Percentiles rank a stretch among this genome's conserved stretches.
phyloP scores from a whole-genome alignment of 2,797 vertebrate species.

The Trematomus bernacchii region DNA sequence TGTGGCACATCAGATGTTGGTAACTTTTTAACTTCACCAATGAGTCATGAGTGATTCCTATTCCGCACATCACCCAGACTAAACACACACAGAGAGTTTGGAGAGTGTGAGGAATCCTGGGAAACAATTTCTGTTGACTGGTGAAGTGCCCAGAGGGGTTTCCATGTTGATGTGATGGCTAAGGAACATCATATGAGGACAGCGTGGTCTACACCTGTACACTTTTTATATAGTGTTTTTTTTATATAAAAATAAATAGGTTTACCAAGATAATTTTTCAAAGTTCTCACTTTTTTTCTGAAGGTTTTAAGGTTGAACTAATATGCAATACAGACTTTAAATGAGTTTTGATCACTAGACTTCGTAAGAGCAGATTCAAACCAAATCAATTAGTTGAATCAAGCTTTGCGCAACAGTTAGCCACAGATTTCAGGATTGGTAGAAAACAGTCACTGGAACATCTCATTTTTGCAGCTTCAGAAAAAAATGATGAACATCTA shows the following conservation, averaged over 20 bases:
- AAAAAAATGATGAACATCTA: conserved; percentile 12
- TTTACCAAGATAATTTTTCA: too few relatives aligned
- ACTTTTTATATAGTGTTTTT: conserved; percentile 7
- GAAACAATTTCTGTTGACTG: conserved; percentile 58
- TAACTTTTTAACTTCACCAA: conserved; percentile 37
- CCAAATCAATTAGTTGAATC: conserved; percentile 29
- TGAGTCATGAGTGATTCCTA: conserved; percentile 58
- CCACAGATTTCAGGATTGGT: conserved; percentile 9
- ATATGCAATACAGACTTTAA: not conserved
- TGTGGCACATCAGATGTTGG: conserved; percentile 30
- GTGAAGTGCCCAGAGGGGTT: conserved; percentile 31
- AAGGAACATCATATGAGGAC: conserved; percentile 16
- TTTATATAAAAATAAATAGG: too few relatives aligned
- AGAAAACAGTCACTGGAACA: conserved; percentile 21
- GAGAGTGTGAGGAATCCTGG: conserved; percentile 53
- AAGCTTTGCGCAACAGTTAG: conserved; percentile 20
- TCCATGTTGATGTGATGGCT: conserved; percentile 44
- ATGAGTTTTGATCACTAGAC: not conserved
- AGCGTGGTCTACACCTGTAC: conserved; percentile 29
- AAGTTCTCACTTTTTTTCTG: too few relatives aligned
- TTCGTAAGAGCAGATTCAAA: conserved; percentile 1
- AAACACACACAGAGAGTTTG: conserved; percentile 50
- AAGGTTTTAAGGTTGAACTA: not conserved
- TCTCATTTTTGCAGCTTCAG: not conserved
- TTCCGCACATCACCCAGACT: conserved; percentile 47